A percentile compares a stretch with the other conserved stretches of the same genome.
Conservation (phyloP, 2,113 vertebrate genomes). For the Lichenostomus cassidix region DNA sequence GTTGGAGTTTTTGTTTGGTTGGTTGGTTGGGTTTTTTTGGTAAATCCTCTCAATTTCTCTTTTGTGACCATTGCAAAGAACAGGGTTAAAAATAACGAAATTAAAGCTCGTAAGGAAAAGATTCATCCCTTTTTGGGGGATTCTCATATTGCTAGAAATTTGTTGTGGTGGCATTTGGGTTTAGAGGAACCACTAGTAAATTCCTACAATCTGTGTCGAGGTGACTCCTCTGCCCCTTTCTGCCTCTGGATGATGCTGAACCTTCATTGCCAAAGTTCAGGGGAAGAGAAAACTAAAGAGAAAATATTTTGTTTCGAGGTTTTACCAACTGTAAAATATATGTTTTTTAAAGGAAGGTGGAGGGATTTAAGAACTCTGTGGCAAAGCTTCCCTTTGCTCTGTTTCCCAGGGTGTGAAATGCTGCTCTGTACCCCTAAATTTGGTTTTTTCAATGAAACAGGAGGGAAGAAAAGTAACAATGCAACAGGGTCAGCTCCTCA, state of each 20-base stretch:
- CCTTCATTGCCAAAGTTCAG: accelerated
- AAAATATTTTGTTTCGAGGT: not conserved
- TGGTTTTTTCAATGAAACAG: not conserved
- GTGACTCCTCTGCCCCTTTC: not conserved
- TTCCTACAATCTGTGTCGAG: not conserved
- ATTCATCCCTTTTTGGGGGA: not conserved
- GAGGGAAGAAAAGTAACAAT: not conserved
- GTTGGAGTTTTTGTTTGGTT: too few species aligned
- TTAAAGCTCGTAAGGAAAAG: not conserved
- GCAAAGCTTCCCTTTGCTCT: not conserved
- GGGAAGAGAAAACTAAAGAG: not conserved
- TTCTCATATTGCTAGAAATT: not conserved
- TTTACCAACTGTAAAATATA: not conserved
- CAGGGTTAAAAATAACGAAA: not conserved
- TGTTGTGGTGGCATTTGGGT: not conserved
- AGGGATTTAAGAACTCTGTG: not conserved
- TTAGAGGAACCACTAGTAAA: not conserved
- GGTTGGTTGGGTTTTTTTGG: not conserved
- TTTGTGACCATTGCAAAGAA: accelerated
- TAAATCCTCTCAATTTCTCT: not conserved
- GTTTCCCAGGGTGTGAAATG: not conserved
- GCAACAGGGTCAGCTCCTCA: not conserved
- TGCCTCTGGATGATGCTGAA: not conserved
- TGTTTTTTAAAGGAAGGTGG: not conserved
- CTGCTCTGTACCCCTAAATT: not conserved